phyloP scores from a whole-genome alignment of 2,797 vertebrate genomes.

The Pachyuromys duprasi region DNA sequence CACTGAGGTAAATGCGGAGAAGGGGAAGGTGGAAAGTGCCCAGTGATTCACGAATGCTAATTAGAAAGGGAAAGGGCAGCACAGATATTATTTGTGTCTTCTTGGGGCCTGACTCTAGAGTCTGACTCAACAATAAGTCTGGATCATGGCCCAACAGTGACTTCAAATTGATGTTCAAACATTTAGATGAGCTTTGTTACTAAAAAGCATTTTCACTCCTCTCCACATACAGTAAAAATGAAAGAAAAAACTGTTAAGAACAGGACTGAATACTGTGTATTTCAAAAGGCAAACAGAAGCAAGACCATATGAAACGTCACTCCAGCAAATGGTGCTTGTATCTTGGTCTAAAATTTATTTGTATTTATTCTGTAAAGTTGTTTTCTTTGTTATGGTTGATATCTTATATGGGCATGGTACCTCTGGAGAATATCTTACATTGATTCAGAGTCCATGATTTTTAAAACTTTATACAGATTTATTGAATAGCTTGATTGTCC shows the following conservation, averaged over 20 bases:
- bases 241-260: slow-evolving; percentile 59
- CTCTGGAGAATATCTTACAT: slow-evolving; percentile 49
- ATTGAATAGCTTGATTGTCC: slow-evolving; percentile 56
- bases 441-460: slow-evolving; percentile 42
- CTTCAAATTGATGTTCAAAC: slow-evolving; percentile 57
- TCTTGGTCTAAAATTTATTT: background rate
- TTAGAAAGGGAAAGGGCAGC: slow-evolving; percentile 54
- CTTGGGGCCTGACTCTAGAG: slow-evolving; percentile 50
- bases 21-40: background rate
- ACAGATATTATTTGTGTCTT: slow-evolving; percentile 55
- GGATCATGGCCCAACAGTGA: slow-evolving; percentile 36
- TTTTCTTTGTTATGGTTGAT: slow-evolving; percentile 23
- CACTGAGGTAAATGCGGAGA: slow-evolving; percentile 57
- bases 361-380: slow-evolving; percentile 43
- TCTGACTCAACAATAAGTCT: slow-evolving; percentile 66
- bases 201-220: slow-evolving; percentile 46
- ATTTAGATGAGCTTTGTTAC: slow-evolving; percentile 58
- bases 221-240: background rate
- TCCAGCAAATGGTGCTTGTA: background rate
- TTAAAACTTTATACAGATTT: slow-evolving; percentile 19
- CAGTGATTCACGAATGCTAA: slow-evolving; percentile 65
- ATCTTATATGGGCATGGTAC: background rate
- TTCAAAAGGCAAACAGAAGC: slow-evolving; percentile 48
- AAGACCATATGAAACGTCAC: slow-evolving; percentile 40
- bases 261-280: background rate